Evolutionary conservation across 2,888 invertebrate genomes (phyloP).

Genomic region (Heliconius erato): DNA sequence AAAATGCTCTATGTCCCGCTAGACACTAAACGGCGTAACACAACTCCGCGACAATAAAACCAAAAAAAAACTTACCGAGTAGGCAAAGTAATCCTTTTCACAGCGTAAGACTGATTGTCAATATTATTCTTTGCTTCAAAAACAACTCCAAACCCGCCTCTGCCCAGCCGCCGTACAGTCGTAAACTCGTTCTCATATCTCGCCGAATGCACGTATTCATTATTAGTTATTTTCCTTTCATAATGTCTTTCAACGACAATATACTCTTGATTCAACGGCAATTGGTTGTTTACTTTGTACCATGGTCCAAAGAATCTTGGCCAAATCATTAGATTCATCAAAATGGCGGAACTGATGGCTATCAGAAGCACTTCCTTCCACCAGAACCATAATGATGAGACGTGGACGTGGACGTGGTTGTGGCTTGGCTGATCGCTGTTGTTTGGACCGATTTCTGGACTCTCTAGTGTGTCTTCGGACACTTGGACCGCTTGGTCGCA

Average conservation of each 20-base stretch:
- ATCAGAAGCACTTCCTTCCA: slow-evolving; percentile 92
- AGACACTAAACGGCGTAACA: not conserved
- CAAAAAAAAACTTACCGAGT: slow-evolving; percentile 83
- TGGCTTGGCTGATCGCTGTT: slow-evolving; percentile 75
- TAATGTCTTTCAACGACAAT: slow-evolving; percentile 73
- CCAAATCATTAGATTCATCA: slow-evolving; percentile 89
- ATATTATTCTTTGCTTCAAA: slow-evolving; percentile 97
- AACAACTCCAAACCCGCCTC: slow-evolving; percentile 98
- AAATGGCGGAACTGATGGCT: slow-evolving; percentile 89
- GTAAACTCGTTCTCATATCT: slow-evolving; percentile 95
- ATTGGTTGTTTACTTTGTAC: slow-evolving; percentile 58
- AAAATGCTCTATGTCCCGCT: too few relatives aligned
- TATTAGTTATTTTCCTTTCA: slow-evolving; percentile 57
- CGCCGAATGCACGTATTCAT: slow-evolving; percentile 75
- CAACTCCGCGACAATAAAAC: not conserved
- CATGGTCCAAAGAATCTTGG: slow-evolving; percentile 80
- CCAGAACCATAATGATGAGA: slow-evolving; percentile 92
- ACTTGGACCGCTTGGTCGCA: slow-evolving; percentile 79
- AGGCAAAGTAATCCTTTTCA: slow-evolving; percentile 96
- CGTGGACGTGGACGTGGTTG: slow-evolving; percentile 89
- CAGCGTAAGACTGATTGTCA: slow-evolving; percentile 97
- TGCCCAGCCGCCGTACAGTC: slow-evolving; percentile 91
- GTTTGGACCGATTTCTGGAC: slow-evolving; percentile 60
- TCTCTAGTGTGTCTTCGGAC: slow-evolving; percentile 63
- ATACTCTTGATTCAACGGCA: slow-evolving; percentile 70